Conservation (phyloP, 2,113 vertebrate genomes). For the Stercorarius parasiticus region DNA sequence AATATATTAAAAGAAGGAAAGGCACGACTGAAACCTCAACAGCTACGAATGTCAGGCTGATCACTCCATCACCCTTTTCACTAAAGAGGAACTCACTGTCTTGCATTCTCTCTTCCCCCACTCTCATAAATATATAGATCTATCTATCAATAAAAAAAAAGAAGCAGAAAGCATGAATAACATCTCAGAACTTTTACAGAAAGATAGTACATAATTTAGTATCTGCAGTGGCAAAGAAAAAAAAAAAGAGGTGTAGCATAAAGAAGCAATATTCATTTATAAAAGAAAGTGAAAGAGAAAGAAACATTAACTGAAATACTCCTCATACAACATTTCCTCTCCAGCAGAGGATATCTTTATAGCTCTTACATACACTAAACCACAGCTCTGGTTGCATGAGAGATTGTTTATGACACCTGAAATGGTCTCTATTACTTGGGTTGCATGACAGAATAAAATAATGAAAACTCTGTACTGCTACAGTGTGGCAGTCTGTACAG, state of each 20-base stretch:
- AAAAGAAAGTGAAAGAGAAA: neutral
- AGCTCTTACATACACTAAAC: neutral
- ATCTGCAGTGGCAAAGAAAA: neutral
- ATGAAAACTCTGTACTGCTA: neutral
- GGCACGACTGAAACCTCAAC: neutral
- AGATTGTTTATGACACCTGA: neutral
- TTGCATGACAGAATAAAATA: neutral
- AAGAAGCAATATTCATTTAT: neutral
- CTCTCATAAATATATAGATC: neutral
- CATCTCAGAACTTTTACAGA: neutral
- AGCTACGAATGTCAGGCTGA: neutral
- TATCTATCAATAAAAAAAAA: neutral
- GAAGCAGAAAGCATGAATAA: neutral
- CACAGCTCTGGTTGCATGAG: neutral
- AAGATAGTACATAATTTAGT: neutral
- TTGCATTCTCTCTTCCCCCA: neutral
- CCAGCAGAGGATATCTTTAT: neutral
- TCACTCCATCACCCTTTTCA: neutral
- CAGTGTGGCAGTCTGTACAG: neutral
- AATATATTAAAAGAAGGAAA: neutral
- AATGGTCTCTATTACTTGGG: neutral
- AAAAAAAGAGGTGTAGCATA: neutral
- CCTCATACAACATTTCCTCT: neutral
- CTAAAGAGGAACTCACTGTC: neutral
- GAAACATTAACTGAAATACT: neutral